Evolutionary conservation across 2,113 vertebrate species (phyloP).

Genomic region (Laticauda colubrina): DNA sequence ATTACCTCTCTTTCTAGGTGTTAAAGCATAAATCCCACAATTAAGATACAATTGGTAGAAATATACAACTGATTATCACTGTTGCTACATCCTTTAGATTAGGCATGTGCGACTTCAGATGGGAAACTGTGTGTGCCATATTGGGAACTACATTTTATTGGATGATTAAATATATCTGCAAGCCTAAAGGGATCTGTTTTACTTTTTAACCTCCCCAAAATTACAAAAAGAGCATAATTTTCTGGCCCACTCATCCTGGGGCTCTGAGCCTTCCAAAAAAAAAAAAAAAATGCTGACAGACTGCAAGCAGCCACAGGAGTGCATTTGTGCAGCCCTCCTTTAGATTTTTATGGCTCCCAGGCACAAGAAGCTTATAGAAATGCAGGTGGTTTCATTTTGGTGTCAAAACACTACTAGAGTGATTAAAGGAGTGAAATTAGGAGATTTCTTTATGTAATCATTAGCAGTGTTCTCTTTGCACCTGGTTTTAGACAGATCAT

Average conservation of each 20-base stretch:
- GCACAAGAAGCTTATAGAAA: neutral
- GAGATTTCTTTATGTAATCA: neutral
- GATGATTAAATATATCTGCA: neutral
- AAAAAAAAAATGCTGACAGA: neutral
- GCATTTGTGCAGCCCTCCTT: neutral
- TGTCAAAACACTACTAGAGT: neutral
- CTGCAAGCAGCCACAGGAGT: neutral
- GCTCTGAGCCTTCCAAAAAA: neutral
- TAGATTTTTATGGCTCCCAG: neutral
- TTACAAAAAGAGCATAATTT: neutral
- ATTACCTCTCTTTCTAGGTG: neutral
- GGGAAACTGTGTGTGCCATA: neutral
- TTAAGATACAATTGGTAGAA: neutral
- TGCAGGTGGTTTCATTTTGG: neutral
- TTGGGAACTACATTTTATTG: neutral
- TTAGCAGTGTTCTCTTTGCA: neutral
- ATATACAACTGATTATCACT: neutral
- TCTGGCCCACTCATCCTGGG: neutral
- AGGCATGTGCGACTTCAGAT: neutral
- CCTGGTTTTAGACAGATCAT: neutral
- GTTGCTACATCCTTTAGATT: neutral
- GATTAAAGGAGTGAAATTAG: neutral
- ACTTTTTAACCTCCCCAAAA: neutral
- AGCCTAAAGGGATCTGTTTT: neutral
- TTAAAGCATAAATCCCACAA: neutral